Percentiles rank a stretch among this genome's conserved stretches.
Evolutionary conservation across 2,113 vertebrate species (phyloP).

Genomic region (Cynocephalus volans): DNA sequence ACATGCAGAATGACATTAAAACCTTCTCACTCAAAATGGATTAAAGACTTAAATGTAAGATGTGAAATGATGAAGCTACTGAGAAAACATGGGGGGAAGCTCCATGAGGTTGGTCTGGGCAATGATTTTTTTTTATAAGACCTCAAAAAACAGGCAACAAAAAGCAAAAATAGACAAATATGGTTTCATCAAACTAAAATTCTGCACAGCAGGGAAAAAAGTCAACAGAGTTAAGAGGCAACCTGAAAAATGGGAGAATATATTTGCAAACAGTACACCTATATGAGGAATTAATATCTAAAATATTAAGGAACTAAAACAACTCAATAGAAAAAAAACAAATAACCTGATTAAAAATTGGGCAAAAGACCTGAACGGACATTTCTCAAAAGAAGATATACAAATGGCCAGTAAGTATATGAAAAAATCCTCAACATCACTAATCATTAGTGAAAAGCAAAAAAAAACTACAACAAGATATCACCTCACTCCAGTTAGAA

Average conservation of each 20-base stretch:
- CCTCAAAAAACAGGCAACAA: neutral
- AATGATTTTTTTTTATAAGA: neutral
- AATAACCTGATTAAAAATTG: neutral
- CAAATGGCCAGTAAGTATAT: neutral
- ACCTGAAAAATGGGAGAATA: neutral
- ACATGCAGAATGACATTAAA: neutral
- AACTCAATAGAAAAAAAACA: neutral
- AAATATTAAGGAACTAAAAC: neutral
- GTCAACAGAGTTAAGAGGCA: neutral
- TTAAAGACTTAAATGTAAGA: neutral
- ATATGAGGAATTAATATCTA: neutral
- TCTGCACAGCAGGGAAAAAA: neutral
- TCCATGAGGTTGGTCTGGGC: neutral
- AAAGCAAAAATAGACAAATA: neutral
- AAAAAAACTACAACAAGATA: neutral
- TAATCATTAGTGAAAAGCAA: neutral
- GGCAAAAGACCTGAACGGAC: neutral
- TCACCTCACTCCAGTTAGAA: neutral
- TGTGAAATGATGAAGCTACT: neutral
- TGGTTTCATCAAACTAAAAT: neutral
- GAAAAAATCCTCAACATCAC: neutral
- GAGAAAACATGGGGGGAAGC: neutral
- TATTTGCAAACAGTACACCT: neutral
- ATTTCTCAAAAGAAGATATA: neutral
- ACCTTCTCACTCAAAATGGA: too few relatives aligned